These are phyloP conservation scores for Slavum lentiscoides DNA, from an alignment of 2,888 invertebrate genomes.

Conservation along the genomic window DNA sequence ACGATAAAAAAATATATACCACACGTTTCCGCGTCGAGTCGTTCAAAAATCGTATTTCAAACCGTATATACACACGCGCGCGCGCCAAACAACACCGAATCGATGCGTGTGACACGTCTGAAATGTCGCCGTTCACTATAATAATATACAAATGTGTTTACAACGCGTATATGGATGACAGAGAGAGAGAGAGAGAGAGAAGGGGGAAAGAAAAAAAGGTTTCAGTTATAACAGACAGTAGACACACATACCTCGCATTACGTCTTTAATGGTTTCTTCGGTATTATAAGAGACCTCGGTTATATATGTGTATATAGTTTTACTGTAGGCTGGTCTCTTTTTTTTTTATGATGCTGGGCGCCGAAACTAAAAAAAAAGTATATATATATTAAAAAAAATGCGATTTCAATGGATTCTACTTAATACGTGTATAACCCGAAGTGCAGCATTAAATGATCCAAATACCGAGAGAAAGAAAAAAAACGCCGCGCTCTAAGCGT, in stretches of 20 bases:
- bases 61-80: too few relatives aligned
- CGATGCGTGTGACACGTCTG: not conserved
- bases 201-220: slow-evolving; percentile 21
- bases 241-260: not conserved
- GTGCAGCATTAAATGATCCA: slow-evolving; percentile 4
- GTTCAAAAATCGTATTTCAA: not conserved
- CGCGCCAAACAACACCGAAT: too few relatives aligned
- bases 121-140: not conserved
- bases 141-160: not conserved
- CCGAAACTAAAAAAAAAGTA: slow-evolving; percentile 12
- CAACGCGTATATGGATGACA: not conserved
- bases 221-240: not conserved
- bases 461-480: slow-evolving; percentile 29
- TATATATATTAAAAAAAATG: too few relatives aligned
- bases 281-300: not conserved
- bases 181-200: not conserved
- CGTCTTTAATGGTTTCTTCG: slow-evolving; percentile 9
- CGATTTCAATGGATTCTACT: slow-evolving; percentile 30
- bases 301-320: slow-evolving; percentile 27
- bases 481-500: slow-evolving; percentile 2
- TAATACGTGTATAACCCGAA: not conserved
- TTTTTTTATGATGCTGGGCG: slow-evolving; percentile 33
- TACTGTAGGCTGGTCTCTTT: slow-evolving; percentile 1
- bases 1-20: not conserved
- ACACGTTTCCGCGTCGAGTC: not conserved